Conservation (phyloP, 2,888 invertebrate genomes). For the Calliopum simillimum region DNA sequence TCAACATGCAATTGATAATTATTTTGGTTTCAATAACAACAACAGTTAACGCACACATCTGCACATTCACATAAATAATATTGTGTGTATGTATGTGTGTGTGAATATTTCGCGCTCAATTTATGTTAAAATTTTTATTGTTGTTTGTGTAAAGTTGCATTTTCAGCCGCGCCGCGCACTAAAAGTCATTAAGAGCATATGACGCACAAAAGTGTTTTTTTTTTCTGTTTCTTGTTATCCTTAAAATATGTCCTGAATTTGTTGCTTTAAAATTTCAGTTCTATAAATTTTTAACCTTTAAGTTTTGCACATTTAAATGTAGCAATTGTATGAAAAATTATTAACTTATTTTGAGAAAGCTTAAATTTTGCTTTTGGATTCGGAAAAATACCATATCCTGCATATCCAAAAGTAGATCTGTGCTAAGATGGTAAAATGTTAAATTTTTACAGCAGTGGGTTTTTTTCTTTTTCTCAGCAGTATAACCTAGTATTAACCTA, state of each 20-base stretch:
- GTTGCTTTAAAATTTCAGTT: not conserved
- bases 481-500: too few species aligned
- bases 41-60: not conserved
- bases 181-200: constrained; percentile 39
- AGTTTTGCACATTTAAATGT: not conserved
- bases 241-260: too few species aligned
- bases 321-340: not conserved
- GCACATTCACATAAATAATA: not conserved
- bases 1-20: constrained; percentile 37
- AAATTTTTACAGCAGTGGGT: too few species aligned
- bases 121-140: constrained; percentile 20
- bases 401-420: too few species aligned
- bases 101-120: constrained; percentile 2
- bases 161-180: not conserved
- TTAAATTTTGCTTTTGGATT: too few species aligned
- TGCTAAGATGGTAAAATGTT: too few species aligned
- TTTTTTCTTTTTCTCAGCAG: too few species aligned
- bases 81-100: not conserved
- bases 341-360: too few species aligned
- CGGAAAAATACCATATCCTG: too few species aligned
- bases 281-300: not conserved
- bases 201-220: constrained; percentile 7
- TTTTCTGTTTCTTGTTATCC: not conserved
- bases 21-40: constrained; percentile 27
- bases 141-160: not conserved